Conservation (phyloP, 2,797 vertebrate species). For the Carapus acus region DNA sequence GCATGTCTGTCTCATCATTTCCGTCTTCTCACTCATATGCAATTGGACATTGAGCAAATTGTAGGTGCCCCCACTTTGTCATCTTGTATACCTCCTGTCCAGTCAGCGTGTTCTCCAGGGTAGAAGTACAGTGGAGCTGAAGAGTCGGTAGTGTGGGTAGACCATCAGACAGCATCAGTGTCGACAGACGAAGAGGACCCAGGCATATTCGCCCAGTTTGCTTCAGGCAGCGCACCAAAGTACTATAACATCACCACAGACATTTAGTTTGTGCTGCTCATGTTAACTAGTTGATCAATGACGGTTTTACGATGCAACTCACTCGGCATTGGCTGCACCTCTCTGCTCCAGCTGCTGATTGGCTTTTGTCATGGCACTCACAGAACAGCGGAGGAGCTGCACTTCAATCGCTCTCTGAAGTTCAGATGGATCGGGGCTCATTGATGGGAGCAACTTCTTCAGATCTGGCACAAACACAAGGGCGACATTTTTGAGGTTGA, state of each 20-base stretch:
- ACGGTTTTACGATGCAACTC: constrained; percentile 52
- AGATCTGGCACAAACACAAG: constrained; percentile 73
- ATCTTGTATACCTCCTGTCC: constrained; percentile 78
- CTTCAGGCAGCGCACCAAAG: constrained; percentile 81
- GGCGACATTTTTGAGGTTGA: too few species aligned
- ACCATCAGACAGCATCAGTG: constrained; percentile 81
- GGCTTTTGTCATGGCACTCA: constrained; percentile 79
- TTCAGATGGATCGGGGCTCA: constrained; percentile 93
- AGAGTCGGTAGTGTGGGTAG: constrained; percentile 86
- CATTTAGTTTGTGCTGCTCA: too few species aligned
- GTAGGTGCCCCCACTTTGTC: too few species aligned
- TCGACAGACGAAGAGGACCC: constrained; percentile 89
- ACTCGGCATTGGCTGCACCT: constrained; percentile 82
- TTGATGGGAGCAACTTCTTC: constrained; percentile 89
- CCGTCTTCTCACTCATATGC: too few species aligned
- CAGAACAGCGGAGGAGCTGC: constrained; percentile 89
- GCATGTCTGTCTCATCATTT: too few species aligned
- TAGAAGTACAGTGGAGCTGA: constrained; percentile 87
- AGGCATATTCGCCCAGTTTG: constrained; percentile 91
- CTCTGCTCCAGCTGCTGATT: constrained; percentile 84
- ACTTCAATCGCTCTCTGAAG: constrained; percentile 97
- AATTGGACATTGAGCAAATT: too few species aligned
- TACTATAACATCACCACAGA: too few species aligned
- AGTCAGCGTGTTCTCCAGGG: constrained; percentile 84
- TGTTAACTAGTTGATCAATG: too few species aligned